phyloP scores from a whole-genome alignment of 2,797 vertebrate genomes.

The Poeciliopsis presidionis region DNA sequence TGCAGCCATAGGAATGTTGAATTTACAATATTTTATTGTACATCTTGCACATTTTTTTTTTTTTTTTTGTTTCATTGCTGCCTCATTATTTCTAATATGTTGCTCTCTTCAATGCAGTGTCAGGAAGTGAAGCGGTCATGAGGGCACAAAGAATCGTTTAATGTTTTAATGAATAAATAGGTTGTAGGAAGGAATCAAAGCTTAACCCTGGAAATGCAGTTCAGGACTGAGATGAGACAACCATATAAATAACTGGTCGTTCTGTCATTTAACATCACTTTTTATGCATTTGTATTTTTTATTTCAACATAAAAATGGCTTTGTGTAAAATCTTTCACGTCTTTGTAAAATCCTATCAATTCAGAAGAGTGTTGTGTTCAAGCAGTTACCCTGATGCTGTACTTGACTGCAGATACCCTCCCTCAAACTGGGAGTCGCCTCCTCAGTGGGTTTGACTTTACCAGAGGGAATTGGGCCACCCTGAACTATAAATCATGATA shows the following conservation, averaged over 20 bases:
- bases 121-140: constrained; percentile 33
- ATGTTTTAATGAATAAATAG: constrained; percentile 80
- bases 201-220: constrained; percentile 62
- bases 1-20: too few relatives aligned
- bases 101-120: constrained; percentile 62
- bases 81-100: constrained; percentile 69
- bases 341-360: background rate
- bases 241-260: constrained; percentile 53
- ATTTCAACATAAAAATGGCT: background rate
- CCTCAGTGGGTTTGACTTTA: constrained; percentile 11
- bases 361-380: background rate
- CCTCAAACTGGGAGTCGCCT: constrained; percentile 26
- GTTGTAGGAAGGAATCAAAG: constrained; percentile 69
- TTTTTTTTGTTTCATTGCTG: background rate
- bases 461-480: constrained; percentile 31
- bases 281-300: constrained; percentile 13
- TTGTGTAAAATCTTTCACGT: background rate
- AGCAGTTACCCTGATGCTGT: background rate
- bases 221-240: constrained; percentile 51
- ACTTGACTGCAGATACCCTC: background rate
- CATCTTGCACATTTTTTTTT: too few relatives aligned
- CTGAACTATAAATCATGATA: constrained; percentile 52
- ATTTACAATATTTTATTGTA: too few relatives aligned
- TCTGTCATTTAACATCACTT: constrained; percentile 37
- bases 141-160: constrained; percentile 64